phyloP scores from a whole-genome alignment of 2,113 vertebrate species.

The Lepus timidus region DNA sequence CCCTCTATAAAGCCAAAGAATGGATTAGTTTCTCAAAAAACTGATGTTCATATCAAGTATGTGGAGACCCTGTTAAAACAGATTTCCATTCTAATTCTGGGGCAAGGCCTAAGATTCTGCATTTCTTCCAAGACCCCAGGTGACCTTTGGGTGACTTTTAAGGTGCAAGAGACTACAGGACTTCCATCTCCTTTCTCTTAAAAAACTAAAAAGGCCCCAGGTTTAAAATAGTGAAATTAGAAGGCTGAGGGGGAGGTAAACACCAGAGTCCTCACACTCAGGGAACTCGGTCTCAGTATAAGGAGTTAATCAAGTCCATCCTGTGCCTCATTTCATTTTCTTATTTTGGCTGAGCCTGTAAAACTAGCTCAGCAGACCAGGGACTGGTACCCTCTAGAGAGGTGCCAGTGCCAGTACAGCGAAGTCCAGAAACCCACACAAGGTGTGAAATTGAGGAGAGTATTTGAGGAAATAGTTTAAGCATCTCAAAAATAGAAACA shows the following conservation, averaged over 20 bases:
- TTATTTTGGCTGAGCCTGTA: slow-evolving; percentile 68
- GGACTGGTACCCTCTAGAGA: slow-evolving; percentile 68
- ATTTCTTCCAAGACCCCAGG: neutral
- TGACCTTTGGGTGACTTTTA: neutral
- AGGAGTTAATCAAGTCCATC: slow-evolving; percentile 52
- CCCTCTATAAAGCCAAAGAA: neutral
- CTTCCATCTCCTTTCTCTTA: neutral
- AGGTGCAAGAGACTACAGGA: neutral
- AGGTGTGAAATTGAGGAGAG: slow-evolving; percentile 56
- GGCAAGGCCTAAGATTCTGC: neutral
- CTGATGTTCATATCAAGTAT: neutral
- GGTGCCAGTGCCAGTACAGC: slow-evolving; percentile 46
- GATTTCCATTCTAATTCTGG: neutral
- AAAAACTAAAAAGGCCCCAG: slow-evolving; percentile 16
- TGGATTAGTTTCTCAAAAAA: slow-evolving; percentile 14
- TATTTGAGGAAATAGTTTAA: slow-evolving; percentile 62
- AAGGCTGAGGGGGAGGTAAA: slow-evolving; percentile 39
- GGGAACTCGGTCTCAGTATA: neutral
- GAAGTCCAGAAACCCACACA: slow-evolving; percentile 74
- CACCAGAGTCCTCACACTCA: neutral
- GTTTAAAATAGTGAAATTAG: slow-evolving; percentile 48
- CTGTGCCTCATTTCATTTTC: slow-evolving; percentile 67
- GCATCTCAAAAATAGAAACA: slow-evolving; percentile 71
- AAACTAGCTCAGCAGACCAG: slow-evolving; percentile 79
- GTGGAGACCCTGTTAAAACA: neutral